Base-by-base conservation (phyloP, 2,113 vertebrate genomes). In the Camelus dromedarius region DNA sequence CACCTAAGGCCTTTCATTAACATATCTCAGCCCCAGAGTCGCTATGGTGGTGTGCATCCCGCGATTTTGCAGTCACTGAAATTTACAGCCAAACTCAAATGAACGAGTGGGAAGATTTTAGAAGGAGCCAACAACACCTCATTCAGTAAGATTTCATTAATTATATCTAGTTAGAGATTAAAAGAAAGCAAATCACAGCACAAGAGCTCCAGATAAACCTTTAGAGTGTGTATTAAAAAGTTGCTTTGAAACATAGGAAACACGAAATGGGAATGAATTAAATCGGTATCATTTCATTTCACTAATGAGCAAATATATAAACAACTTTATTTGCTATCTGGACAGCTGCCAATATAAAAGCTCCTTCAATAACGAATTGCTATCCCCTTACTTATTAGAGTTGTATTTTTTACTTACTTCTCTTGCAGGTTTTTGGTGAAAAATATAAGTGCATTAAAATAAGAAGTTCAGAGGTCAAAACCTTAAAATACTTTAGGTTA, bases 291-390 rank as follows among this genome's bases (percentile, higher is more conserved):
- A 84, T 97, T 97, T 97, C 72, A 97, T 97, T 96, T 93, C 73
- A 82, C 79, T 97, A 92, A 97, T 92, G 79, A 95, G 76, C 46
- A 98, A 97, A 97, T 96, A 97, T 92, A 96, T 97, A 97, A 95
- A 97, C 54, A 97, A 95, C 67, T 96, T 95, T 86, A 96, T 94
- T 96, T 95, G 56, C 83, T 30, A 66, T 90, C 81, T 89, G 91
- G 80, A 92, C 30, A 13, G 42, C 64, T 93, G 95, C 86, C 93
- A 92, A 54, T 84, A 86, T 1, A 8, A 82, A 92, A 95, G 8
- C 28, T 54, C 70, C 54, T 95, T 93, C 94, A 94, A 69, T 84
- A 95, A 93, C 75, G 52, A 92, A 30, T 46, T 75, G 67, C 19
- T 64, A 35, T 92, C 58, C 6, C 22, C 10, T 72, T 30, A n/a